Conservation (phyloP, 1,140 invertebrate species). For the Caenorhabditis latens region DNA sequence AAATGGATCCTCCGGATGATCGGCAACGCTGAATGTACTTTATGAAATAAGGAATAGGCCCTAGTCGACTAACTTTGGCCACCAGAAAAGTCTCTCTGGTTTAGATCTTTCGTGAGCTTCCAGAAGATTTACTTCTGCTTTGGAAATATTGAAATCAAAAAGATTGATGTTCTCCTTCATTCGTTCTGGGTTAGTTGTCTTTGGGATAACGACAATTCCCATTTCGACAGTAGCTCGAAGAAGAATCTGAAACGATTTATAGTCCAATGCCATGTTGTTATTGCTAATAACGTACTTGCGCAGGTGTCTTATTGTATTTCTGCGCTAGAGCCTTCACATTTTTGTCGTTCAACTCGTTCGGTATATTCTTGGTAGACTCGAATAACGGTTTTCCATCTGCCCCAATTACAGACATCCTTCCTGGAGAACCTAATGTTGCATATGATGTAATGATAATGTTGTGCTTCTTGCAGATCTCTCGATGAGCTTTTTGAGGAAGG, state of each 20-base stretch:
- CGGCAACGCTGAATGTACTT: slow-evolving; percentile 14
- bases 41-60: neutral
- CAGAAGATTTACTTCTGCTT: slow-evolving; percentile 19
- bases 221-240: slow-evolving; percentile 78
- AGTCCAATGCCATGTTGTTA: neutral
- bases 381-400: neutral
- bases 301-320: slow-evolving; percentile 35
- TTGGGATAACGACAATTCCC: slow-evolving; percentile 78
- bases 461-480: slow-evolving; percentile 72
- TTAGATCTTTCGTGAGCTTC: neutral
- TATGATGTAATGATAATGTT: slow-evolving; percentile 75
- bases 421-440: slow-evolving; percentile 77
- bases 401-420: slow-evolving; percentile 52
- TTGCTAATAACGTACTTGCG: neutral
- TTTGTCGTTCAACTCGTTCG: slow-evolving; percentile 46
- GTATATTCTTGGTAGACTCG: slow-evolving; percentile 28
- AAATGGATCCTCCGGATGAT: slow-evolving; percentile 32
- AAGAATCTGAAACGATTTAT: slow-evolving; percentile 77
- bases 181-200: slow-evolving; percentile 69
- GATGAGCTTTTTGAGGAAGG: slow-evolving; percentile 73
- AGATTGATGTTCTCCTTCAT: slow-evolving; percentile 79
- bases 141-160: slow-evolving; percentile 69
- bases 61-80: neutral
- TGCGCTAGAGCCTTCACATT: slow-evolving; percentile 38
- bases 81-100: slow-evolving; percentile 17